Evolutionary conservation across 2,888 invertebrate species (phyloP).

Genomic region (Drosophila infuscata): DNA sequence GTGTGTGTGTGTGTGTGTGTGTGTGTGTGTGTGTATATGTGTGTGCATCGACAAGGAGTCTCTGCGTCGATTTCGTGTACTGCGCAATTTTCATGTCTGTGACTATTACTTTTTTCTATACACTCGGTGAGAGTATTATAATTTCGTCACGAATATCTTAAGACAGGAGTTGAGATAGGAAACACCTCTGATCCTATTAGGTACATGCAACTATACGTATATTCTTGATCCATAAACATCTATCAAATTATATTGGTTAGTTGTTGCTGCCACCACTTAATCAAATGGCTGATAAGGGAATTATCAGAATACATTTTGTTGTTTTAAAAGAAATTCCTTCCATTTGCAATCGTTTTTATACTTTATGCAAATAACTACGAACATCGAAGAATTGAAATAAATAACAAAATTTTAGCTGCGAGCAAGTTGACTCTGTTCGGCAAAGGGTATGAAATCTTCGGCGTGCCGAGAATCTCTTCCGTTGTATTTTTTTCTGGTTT

Average conservation of each 20-base stretch:
- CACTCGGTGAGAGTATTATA: not conserved
- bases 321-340: not conserved
- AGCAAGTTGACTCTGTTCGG: not conserved
- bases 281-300: not conserved
- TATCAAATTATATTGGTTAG: not conserved
- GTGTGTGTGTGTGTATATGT: not conserved
- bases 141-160: not conserved
- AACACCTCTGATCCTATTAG: not conserved
- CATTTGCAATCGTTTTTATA: not conserved
- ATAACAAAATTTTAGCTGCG: not conserved
- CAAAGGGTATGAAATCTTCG: constrained; percentile 1
- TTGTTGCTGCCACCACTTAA: not conserved
- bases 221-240: not conserved
- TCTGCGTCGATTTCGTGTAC: constrained; percentile 40
- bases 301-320: not conserved
- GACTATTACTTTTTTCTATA: constrained; percentile 26
- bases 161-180: not conserved
- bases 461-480: not conserved
- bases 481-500: not conserved
- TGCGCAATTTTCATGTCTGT: constrained; percentile 58
- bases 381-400: not conserved
- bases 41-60: constrained; percentile 37
- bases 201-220: not conserved
- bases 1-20: not conserved
- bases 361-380: not conserved